Evolutionary conservation across 2,888 invertebrate genomes (phyloP), one percentile per base, ranked within the genome.

Genomic region (Drosophila borborema): DNA sequence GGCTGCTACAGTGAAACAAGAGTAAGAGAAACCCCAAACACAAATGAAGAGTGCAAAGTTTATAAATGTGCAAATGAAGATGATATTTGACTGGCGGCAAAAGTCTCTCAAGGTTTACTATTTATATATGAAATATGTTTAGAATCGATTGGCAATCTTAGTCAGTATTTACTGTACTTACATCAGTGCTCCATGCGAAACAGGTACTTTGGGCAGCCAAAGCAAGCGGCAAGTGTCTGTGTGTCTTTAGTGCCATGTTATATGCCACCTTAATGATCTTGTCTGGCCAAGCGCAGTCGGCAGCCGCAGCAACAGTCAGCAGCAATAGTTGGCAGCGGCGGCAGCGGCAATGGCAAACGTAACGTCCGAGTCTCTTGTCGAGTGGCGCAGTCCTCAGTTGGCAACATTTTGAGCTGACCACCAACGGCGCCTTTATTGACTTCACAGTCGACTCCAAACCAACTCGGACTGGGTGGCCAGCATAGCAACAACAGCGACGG

Each of bases 191-290:
- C 74, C 73, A 56, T 77, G 81, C 81, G 89, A 82, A 89, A 89
- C 89, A 89, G 89, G 87, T 90, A 90, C 89, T 80, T 89, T 83
- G 46, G 78, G 65, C 73, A 77, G 77, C 67, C 51, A 53, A 41
- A 67, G 60, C 74, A 63, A 64, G 79, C 84, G 82, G 85, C 87
- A 83, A 83, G 86, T 86, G 86, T 81, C 86, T 86, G 86, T 88
- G 81, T 84, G 84, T 86, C 86, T 86, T 86, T 86, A 88, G 86
- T 88, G 87, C 87, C 87, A 89, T 89, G 89, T 89, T 87, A 89
- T 91, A 84, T 91, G 91, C 91, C 91, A 91, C 89, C 91, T 91
- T 91, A 91, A 91, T 91, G 91, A 91, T 91, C 91, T 90, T 91
- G 91, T 91, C 91, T 90, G 87, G 82, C 81, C 68, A 70, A 71